Evolutionary conservation across 35 echinoderm and acorn worm species (phyloP), one percentile per base, ranked within the genome.

Genomic region (Lytechinus pictus): DNA sequence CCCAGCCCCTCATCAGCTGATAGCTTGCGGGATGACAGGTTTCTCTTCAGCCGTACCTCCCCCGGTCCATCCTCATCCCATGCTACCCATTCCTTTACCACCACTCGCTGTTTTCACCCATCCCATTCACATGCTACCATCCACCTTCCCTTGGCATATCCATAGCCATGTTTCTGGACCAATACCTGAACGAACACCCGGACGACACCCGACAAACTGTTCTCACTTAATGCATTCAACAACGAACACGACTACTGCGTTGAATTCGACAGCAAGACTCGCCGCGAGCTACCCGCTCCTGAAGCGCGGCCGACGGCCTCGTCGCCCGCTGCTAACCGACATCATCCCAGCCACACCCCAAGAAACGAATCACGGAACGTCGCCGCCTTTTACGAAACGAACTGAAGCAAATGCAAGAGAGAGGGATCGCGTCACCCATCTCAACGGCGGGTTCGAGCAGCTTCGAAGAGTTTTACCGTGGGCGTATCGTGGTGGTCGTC

Each of bases 401-500:
- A 58, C 86, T 28, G 61, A 96, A 19, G 96, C 96, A 4, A 98
- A 98, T 61, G 97, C 96, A 14, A 96, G 96, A 52, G 97, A 98
- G 57, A 95, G 97, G 54, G 97, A 98, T 12, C 28, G 97, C 66
- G 97, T 98, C 24, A 98, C 92, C 60, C 94, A 96, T 54, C 94
- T 98, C 4, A 98, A 98, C 72, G 29, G 92, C 61, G 97, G 97
- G 10, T 98, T 98, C 66, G 97, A 98, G 54, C 94, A 94, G n/a
- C 90, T 98, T 27, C 86, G 95, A 95, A 91, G 72, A 95, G 97
- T 96, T 56, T 71, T 98, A 54, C 97, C 97, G 9, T 98, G 96
- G 96, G 54, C 91, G 8, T 95, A 97, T 27, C 94, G 96, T 52
- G 95, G 89, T 16, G 96, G 97, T 14, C 86, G 96, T 71, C 96